A percentile compares a stretch with the other conserved stretches of the same genome.
Conservation (phyloP, 2,888 invertebrate genomes). For the Punctoribates punctum region DNA sequence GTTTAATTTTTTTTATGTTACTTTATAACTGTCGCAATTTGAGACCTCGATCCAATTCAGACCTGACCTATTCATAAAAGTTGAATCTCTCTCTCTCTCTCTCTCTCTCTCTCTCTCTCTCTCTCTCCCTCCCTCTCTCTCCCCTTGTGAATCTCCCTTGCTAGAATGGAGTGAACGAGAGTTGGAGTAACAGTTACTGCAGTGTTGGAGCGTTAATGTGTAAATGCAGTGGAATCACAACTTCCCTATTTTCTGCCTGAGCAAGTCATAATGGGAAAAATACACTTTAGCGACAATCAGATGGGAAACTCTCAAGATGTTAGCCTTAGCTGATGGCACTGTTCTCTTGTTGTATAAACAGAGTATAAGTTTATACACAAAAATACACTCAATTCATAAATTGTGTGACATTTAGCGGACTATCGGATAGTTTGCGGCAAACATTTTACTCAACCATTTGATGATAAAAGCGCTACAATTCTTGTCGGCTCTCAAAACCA, state of each 20-base stretch:
- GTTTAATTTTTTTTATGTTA: constrained; percentile 14
- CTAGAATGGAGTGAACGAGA: no score
- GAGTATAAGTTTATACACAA: neutral
- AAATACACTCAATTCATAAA: constrained; percentile 28
- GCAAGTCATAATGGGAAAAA: constrained; percentile 35
- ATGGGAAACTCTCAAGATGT: constrained; percentile 38
- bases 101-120: constrained; percentile 29
- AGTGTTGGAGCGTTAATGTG: neutral
- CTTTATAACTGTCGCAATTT: constrained; percentile 22
- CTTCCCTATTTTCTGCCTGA: constrained; percentile 41
- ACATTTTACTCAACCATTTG: neutral
- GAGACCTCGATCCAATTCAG: neutral
- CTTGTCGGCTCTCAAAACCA: neutral
- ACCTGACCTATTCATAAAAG: neutral
- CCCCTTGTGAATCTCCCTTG: no score
- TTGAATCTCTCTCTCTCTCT: neutral
- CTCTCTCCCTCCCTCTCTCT: constrained; percentile 20
- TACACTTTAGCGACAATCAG: constrained; percentile 32
- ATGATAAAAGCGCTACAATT: neutral
- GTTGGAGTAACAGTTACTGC: neutral
- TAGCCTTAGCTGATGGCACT: constrained; percentile 27
- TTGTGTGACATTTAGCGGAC: constrained; percentile 3
- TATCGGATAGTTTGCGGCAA: neutral
- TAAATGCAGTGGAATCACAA: constrained; percentile 40
- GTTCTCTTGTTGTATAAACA: constrained; percentile 30